These are phyloP conservation scores for Dioctria linearis DNA, from an alignment of 2,888 invertebrate species.

Conservation along the genomic window DNA sequence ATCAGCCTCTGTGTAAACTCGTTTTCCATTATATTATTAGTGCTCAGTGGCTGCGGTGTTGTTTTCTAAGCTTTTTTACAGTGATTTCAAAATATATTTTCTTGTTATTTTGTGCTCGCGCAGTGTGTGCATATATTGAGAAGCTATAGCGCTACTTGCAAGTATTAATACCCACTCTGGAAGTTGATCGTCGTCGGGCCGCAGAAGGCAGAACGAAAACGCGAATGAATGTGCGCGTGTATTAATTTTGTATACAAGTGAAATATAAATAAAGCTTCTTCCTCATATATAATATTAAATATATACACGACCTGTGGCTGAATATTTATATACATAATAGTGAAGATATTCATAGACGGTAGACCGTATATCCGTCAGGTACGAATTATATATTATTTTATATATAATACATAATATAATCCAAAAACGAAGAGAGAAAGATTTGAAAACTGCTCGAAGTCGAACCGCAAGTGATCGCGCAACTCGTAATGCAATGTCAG, in stretches of 20 bases:
- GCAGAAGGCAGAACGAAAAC: background rate
- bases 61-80: constrained; percentile 46
- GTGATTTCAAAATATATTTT: constrained; percentile 53
- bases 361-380: constrained; percentile 19
- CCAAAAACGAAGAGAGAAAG: constrained; percentile 35
- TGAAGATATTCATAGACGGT: too few relatives aligned
- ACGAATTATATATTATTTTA: background rate
- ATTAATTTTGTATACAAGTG: background rate
- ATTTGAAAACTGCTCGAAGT: constrained; percentile 49
- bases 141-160: background rate
- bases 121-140: constrained; percentile 26
- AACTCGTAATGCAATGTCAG: constrained; percentile 45
- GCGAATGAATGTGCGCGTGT: constrained; percentile 31
- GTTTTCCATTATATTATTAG: constrained; percentile 26
- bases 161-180: background rate
- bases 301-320: background rate
- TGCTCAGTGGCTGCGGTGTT: constrained; percentile 24
- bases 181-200: background rate
- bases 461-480: constrained; percentile 27
- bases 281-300: too few relatives aligned
- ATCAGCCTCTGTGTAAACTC: constrained; percentile 10
- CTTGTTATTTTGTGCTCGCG: constrained; percentile 23
- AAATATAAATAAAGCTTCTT: background rate
- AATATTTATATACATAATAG: background rate
- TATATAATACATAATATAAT: background rate